These are phyloP conservation scores for Heterotilapia buettikoferi DNA, from an alignment of 2,113 vertebrate species.

Conservation along the genomic window DNA sequence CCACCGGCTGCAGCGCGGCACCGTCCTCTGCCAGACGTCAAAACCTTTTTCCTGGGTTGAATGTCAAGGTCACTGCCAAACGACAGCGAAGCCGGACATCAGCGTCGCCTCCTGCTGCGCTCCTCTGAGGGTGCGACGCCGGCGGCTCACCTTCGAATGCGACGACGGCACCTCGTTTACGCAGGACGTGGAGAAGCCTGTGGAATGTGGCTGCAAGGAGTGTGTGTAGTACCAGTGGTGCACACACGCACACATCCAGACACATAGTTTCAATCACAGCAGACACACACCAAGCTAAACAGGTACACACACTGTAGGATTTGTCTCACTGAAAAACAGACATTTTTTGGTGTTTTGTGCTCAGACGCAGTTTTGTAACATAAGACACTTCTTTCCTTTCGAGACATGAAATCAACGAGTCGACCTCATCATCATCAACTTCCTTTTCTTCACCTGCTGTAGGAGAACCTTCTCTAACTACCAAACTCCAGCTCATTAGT, in stretches of 20 bases:
- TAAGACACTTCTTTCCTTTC: constrained; percentile 55
- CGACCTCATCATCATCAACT: constrained; percentile 15
- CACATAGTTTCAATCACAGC: neutral
- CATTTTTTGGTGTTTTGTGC: constrained; percentile 41
- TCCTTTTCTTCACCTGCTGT: constrained; percentile 8
- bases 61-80: constrained; percentile 79
- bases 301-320: constrained; percentile 30
- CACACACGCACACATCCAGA: neutral
- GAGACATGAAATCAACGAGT: constrained; percentile 40
- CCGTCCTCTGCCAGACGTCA: constrained; percentile 88
- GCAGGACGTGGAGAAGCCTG: constrained; percentile 93
- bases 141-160: constrained; percentile 88
- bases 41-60: constrained; percentile 90
- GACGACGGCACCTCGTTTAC: constrained; percentile 89
- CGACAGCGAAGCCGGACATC: neutral
- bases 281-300: neutral
- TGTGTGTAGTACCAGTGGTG: constrained; percentile 74
- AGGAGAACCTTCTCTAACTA: neutral
- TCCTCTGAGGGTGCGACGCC: constrained; percentile 80
- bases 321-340: constrained; percentile 28
- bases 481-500: neutral
- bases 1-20: constrained; percentile 88
- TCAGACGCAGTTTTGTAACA: constrained; percentile 60
- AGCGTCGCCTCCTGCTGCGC: constrained; percentile 69
- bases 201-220: constrained; percentile 88